Evolutionary conservation across 2,888 invertebrate species (phyloP).

Genomic region (Nephrotoma appendiculata): DNA sequence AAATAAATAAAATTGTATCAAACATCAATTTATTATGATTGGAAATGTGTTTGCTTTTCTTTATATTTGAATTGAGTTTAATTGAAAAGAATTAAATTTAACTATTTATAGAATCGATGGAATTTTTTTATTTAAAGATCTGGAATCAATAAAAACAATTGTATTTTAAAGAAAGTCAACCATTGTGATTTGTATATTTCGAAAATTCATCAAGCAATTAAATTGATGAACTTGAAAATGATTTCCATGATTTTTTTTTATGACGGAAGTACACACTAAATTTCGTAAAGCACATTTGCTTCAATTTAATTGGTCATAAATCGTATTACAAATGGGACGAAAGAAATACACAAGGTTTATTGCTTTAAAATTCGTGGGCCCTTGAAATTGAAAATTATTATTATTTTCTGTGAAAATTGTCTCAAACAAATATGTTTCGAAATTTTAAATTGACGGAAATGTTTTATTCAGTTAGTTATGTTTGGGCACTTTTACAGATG

Average conservation of each 20-base stretch:
- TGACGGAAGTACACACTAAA: not conserved
- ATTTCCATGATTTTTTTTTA: not conserved
- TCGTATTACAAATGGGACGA: not conserved
- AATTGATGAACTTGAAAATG: not conserved
- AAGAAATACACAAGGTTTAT: not conserved
- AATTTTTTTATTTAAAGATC: not conserved
- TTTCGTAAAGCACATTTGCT: not conserved
- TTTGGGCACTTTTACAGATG: no score
- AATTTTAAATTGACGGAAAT: no score
- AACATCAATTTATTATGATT: not conserved
- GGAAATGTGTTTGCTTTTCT: not conserved
- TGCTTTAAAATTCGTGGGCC: not conserved
- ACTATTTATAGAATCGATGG: not conserved
- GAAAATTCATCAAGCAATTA: not conserved
- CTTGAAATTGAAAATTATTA: not conserved
- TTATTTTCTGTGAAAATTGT: no score
- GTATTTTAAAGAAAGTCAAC: not conserved
- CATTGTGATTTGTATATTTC: not conserved
- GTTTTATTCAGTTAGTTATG: no score
- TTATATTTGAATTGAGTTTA: not conserved
- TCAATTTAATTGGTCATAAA: not conserved
- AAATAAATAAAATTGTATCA: not conserved
- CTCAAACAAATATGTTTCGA: no score
- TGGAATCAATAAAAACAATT: not conserved
- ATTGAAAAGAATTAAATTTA: not conserved